phyloP scores from a whole-genome alignment of 1,140 invertebrate species.

The Drosophila teissieri region DNA sequence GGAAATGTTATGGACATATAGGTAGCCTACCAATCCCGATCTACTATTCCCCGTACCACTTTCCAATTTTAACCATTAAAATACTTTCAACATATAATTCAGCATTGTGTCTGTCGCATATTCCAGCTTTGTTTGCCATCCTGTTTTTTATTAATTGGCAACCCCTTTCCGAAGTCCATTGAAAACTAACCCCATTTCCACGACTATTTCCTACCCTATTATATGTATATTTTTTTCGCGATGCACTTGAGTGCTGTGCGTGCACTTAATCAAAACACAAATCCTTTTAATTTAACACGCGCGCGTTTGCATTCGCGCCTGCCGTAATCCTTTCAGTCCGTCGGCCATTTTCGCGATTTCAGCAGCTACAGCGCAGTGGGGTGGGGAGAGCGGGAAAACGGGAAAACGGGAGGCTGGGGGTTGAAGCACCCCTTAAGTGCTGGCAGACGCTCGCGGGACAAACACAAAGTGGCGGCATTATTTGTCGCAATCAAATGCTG shows the following conservation, averaged over 20 bases:
- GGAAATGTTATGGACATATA: no score
- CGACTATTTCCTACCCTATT: not conserved
- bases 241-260: constrained; percentile 37
- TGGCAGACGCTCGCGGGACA: constrained; percentile 38
- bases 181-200: not conserved
- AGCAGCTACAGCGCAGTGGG: not conserved
- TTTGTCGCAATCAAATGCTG: constrained; percentile 84
- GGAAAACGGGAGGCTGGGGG: not conserved
- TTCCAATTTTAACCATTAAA: not conserved
- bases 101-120: not conserved
- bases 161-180: constrained; percentile 1
- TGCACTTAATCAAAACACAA: constrained; percentile 78
- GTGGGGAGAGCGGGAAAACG: not conserved
- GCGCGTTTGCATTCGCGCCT: constrained; percentile 32
- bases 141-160: not conserved
- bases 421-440: constrained; percentile 43
- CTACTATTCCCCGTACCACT: no score
- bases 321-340: constrained; percentile 40
- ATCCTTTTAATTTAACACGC: constrained; percentile 79
- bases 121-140: not conserved
- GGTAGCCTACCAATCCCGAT: no score
- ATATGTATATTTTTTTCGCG: not conserved
- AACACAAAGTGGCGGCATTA: constrained; percentile 84
- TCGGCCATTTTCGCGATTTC: constrained; percentile 60
- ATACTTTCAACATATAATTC: not conserved